Evolutionary conservation across 2,113 vertebrate genomes (phyloP), one percentile per base, ranked within the genome.

Genomic region (Lasiurus cinereus): DNA sequence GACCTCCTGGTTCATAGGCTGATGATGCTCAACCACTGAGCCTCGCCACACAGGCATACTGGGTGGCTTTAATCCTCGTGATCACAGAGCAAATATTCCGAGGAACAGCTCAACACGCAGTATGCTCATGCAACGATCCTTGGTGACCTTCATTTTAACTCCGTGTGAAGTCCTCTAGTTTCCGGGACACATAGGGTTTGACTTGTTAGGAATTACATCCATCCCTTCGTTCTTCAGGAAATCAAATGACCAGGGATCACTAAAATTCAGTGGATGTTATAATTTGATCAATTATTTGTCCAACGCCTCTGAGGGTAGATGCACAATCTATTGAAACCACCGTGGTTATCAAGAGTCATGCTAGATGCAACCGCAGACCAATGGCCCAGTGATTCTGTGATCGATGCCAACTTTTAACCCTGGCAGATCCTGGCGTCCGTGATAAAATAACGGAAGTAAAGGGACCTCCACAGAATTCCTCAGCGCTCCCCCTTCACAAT

Each of bases 1-100:
- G 59, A 62, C 59, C 59, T 62, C 59, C 59, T 62, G 59, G 59
- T 62, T 12, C 24, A 62, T 24, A 62, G 59, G 24, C 59, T 27
- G 59, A 59, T 9, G n/a, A 39, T 39, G 9, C 22, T 59, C 56
- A 24, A 24, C 56, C 56, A 59, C 56, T 59, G 56, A 59, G 56
- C 21, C 9, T 8, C 22, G 3, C 56, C 56, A 59, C 21, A 59
- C 22, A 59, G 59, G 9, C 59, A 66, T 29, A 36, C 21, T 90
- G 94, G 19, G 31, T 88, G n/a, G 91, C 76, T 96, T 92, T 84
- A 87, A 66, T 83, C 33, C 16, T 43, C 8, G 91, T 72, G 14
- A 86, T 13, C 56, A 76, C 33, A 80, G 43, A 82, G 9, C 3
- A 87, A 87, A 69, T 84, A 66, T 19, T 72, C 36, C 80, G 50